Conservation (phyloP, 1,140 invertebrate species). For the Halesus radiatus region DNA sequence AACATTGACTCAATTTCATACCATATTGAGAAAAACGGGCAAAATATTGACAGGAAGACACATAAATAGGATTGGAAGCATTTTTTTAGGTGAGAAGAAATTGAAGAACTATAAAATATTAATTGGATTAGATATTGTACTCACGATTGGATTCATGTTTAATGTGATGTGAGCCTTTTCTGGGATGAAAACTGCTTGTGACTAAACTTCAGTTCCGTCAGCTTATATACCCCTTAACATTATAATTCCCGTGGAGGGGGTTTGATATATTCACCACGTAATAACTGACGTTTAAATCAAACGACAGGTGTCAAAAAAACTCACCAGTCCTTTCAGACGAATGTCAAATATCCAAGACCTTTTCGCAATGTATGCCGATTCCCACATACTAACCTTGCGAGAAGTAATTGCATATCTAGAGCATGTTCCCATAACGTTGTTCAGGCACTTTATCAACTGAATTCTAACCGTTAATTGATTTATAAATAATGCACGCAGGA, state of each 20-base stretch:
- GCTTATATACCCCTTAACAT: constrained; percentile 4
- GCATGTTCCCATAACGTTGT: not conserved
- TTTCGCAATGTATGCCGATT: not conserved
- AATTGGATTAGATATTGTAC: not conserved
- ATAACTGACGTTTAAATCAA: too few relatives aligned
- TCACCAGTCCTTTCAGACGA: too few relatives aligned
- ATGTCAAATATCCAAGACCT: not conserved
- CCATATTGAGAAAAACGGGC: too few relatives aligned
- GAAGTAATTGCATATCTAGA: not conserved
- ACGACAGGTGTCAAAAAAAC: too few relatives aligned
- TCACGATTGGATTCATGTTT: constrained; percentile 30
- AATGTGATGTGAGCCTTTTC: constrained; percentile 24
- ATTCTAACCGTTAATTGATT: too few relatives aligned
- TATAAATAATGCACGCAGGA: too few relatives aligned
- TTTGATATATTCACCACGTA: not conserved
- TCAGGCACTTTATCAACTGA: not conserved
- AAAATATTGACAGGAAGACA: too few relatives aligned
- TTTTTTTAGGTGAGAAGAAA: too few relatives aligned
- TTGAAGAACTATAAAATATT: not conserved
- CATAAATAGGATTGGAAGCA: too few relatives aligned
- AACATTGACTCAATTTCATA: too few relatives aligned
- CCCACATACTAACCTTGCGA: not conserved
- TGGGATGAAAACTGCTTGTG: constrained; percentile 38
- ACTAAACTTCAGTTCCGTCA: not conserved
- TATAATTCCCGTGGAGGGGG: not conserved